phyloP scores from a whole-genome alignment of 2,888 invertebrate species.

The Philopedon plagiatum region DNA sequence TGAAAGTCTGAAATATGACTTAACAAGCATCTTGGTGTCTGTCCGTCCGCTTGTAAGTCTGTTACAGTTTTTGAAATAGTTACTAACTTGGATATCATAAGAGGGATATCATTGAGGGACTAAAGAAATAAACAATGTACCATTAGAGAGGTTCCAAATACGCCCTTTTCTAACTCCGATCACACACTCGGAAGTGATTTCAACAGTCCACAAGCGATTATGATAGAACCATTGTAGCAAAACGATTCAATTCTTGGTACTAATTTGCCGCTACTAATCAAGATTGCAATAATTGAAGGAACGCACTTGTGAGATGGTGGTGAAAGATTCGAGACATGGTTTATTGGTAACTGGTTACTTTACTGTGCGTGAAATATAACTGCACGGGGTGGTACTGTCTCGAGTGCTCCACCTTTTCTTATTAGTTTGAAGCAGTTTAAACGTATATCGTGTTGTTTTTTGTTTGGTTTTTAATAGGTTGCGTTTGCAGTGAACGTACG shows the following conservation, averaged over 20 bases:
- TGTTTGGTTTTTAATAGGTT: not conserved
- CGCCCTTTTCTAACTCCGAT: too few species aligned
- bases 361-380: slow-evolving; percentile 15
- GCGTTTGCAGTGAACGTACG: not conserved
- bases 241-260: slow-evolving; percentile 13
- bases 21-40: not conserved
- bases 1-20: not conserved
- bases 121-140: too few species aligned
- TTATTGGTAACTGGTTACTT: slow-evolving; percentile 6
- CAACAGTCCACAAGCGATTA: not conserved
- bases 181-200: too few species aligned
- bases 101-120: too few species aligned
- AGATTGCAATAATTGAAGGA: slow-evolving; percentile 17
- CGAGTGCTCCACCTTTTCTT: slow-evolving; percentile 9
- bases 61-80: too few species aligned
- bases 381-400: not conserved
- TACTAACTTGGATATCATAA: not conserved
- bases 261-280: slow-evolving; percentile 6
- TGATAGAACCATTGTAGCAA: slow-evolving; percentile 15
- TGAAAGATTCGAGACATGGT: slow-evolving; percentile 12
- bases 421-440: not conserved
- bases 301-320: slow-evolving; percentile 9
- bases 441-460: not conserved
- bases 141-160: too few species aligned
- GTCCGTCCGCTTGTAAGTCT: too few species aligned